phyloP scores from a whole-genome alignment of 2,113 vertebrate species.

The Hucho hucho region DNA sequence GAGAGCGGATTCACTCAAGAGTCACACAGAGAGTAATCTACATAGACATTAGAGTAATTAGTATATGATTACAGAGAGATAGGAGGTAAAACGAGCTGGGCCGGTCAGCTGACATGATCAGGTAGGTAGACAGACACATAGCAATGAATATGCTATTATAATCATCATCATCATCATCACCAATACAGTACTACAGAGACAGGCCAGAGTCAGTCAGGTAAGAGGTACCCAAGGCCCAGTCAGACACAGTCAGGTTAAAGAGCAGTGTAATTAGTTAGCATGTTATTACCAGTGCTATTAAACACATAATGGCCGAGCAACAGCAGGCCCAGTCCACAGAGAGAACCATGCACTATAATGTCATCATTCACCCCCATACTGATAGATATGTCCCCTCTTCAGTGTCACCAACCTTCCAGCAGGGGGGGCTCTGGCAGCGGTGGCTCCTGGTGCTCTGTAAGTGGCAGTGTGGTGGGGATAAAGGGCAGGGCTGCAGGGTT shows the following conservation, averaged over 20 bases:
- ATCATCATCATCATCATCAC: neutral
- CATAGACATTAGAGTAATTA: neutral
- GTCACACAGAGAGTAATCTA: neutral
- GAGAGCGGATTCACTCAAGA: neutral
- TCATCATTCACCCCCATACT: slow-evolving; percentile 36
- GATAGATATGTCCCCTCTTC: slow-evolving; percentile 34
- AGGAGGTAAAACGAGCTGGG: neutral
- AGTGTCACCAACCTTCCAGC: slow-evolving; percentile 79
- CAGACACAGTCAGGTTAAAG: neutral
- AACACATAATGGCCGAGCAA: neutral
- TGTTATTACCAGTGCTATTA: neutral
- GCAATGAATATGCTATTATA: neutral
- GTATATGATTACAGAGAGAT: neutral
- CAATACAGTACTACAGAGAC: slow-evolving; percentile 17
- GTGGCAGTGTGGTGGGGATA: slow-evolving; percentile 56
- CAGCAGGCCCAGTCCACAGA: slow-evolving; percentile 29
- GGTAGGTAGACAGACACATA: slow-evolving; percentile 3
- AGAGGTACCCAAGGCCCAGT: neutral
- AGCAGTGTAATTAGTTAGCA: neutral
- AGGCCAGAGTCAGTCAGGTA: neutral
- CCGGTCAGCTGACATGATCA: neutral
- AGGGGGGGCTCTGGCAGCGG: slow-evolving; percentile 68
- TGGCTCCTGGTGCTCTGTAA: slow-evolving; percentile 70
- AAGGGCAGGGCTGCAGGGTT: slow-evolving; percentile 65
- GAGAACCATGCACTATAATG: slow-evolving; percentile 41